A percentile compares a stretch with the other conserved stretches of the same genome.
These are phyloP conservation scores for Agonopterix alstromeriana DNA, from an alignment of 2,888 invertebrate genomes.

Conservation along the genomic window DNA sequence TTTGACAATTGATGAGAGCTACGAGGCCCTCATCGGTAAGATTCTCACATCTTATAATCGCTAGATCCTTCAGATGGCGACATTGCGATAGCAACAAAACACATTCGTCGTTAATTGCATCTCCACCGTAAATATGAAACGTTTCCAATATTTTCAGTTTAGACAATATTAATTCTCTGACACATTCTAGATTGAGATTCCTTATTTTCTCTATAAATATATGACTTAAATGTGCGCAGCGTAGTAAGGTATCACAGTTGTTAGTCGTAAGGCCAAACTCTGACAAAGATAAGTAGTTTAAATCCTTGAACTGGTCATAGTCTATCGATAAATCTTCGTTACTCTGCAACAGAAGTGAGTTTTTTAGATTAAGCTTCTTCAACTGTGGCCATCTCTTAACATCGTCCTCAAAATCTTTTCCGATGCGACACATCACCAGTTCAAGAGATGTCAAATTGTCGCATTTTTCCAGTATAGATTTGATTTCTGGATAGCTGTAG, in stretches of 20 bases:
- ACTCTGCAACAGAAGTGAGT: conserved; percentile 42
- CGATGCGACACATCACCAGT: conserved; percentile 59
- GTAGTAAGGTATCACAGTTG: conserved; percentile 49
- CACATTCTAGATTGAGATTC: conserved; percentile 41
- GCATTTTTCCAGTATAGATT: conserved; percentile 45
- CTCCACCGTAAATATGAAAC: conserved; percentile 58
- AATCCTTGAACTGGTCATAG: conserved; percentile 45
- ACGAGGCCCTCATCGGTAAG: conserved; percentile 54
- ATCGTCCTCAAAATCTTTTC: conserved; percentile 47
- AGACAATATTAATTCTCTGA: conserved; percentile 42
- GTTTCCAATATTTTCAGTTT: conserved; percentile 42
- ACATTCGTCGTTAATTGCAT: conserved; percentile 49
- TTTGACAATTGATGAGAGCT: conserved; percentile 34
- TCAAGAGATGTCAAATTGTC: conserved; percentile 50
- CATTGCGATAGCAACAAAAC: conserved; percentile 49
- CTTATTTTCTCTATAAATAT: conserved; percentile 63
- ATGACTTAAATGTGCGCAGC: conserved; percentile 46
- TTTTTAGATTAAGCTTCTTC: conserved; percentile 53
- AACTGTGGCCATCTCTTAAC: conserved; percentile 48
- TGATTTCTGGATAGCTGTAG: conserved; percentile 45
- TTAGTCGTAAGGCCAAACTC: conserved; percentile 54
- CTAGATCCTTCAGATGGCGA: conserved; percentile 45
- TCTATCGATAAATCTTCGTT: conserved; percentile 38
- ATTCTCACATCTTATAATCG: conserved; percentile 57
- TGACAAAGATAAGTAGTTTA: conserved; percentile 48